These are phyloP conservation scores for Mesodorylaimus sp. DNA, from an alignment of 2,888 invertebrate species.

Conservation along the genomic window DNA sequence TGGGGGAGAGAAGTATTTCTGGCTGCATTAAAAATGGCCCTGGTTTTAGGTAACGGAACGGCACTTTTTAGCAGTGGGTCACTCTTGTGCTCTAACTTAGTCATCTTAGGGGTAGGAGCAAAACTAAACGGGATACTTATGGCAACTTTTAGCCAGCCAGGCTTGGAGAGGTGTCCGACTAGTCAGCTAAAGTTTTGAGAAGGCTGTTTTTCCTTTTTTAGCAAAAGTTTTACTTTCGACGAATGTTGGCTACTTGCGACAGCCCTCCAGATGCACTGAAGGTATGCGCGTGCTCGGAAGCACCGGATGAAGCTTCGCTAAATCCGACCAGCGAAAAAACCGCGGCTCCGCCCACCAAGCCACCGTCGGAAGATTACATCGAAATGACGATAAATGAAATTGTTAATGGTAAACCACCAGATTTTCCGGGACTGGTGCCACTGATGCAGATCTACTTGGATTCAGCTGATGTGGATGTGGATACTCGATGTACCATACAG, in stretches of 20 bases:
- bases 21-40: no score
- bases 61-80: no score
- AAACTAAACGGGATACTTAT: no score
- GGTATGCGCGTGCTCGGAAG: background rate
- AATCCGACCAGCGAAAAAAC: background rate
- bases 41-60: no score
- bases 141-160: no score
- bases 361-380: constrained; percentile 31
- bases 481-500: constrained; percentile 88
- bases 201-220: no score
- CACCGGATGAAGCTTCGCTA: background rate
- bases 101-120: no score
- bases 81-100: no score
- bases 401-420: constrained; percentile 52
- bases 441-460: constrained; percentile 80
- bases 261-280: constrained; percentile 14
- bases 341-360: background rate
- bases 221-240: constrained; percentile 86
- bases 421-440: constrained; percentile 79
- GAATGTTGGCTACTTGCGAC: constrained; percentile 38
- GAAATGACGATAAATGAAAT: constrained; percentile 86
- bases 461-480: constrained; percentile 90
- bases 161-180: no score
- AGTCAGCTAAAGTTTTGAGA: no score
- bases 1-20: no score